A percentile compares a stretch with the other conserved stretches of the same genome.
phyloP scores from a whole-genome alignment of 2,113 vertebrate species.

The Dicaeum eximium region DNA sequence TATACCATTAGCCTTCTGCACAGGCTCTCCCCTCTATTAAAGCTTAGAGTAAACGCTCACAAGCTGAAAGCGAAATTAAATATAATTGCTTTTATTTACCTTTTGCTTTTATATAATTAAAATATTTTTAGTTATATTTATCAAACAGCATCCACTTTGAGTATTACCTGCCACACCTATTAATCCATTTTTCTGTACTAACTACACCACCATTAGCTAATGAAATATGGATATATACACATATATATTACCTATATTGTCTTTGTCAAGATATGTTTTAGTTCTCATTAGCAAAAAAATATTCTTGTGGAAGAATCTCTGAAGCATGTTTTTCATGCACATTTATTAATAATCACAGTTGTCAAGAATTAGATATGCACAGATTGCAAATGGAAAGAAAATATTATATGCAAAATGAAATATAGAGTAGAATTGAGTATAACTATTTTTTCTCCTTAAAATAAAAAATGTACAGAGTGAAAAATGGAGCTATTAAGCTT shows the following conservation, averaged over 20 bases:
- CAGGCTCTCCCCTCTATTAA: conserved; percentile 35
- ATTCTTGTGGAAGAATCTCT: conserved; percentile 65
- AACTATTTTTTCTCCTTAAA: conserved; percentile 69
- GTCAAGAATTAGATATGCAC: conserved; percentile 74
- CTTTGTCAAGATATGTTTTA: conserved; percentile 71
- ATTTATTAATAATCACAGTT: conserved; percentile 76
- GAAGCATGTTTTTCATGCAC: conserved; percentile 66
- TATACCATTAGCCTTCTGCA: conserved; percentile 44
- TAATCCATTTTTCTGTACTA: conserved; percentile 64
- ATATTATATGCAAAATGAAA: conserved; percentile 68
- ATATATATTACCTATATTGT: conserved; percentile 53
- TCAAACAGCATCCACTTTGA: conserved; percentile 61
- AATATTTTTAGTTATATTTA: conserved; percentile 75
- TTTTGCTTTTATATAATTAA: conserved; percentile 75
- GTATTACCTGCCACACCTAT: conserved; percentile 71
- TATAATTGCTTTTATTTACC: conserved; percentile 78
- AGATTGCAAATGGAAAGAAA: conserved; percentile 67
- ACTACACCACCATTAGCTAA: conserved; percentile 61
- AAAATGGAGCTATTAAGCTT: conserved; percentile 74
- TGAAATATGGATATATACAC: conserved; percentile 9
- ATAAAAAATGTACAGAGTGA: conserved; percentile 66
- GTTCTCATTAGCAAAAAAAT: conserved; percentile 70
- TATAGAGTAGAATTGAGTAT: conserved; percentile 44
- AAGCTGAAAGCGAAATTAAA: conserved; percentile 66
- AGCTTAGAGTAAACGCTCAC: conserved; percentile 11